Evolutionary conservation across 2,888 invertebrate genomes (phyloP), one percentile per base, ranked within the genome.

Genomic region (Tiphia femorata): DNA sequence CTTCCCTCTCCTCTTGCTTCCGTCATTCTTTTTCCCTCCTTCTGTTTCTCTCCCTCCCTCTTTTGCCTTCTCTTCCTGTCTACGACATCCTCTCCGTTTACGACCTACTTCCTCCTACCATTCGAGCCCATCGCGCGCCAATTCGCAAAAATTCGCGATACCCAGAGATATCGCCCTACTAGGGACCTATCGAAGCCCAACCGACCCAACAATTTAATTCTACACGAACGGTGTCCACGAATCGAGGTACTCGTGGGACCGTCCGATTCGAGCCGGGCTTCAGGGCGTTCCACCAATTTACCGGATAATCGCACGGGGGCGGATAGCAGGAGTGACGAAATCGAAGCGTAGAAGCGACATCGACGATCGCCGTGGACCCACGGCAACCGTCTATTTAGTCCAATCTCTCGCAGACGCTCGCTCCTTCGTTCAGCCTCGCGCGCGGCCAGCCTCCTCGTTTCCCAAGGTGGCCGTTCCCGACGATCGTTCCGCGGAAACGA

Each of bases 401-500:
- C 49, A 51, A 67, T 61, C 58, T 66, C 64, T 58, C 52, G 38
- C 37, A 38, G 30, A 29, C 35, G 35, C 52, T 33, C 33, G 5
- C 37, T 17, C 20, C 19, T 41, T 21, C 41, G 12, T 3, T n/a
- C 6, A 8, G 14, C 43, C 40, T 52, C 42, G 49, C 53, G 33
- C 30, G 14, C 29, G 17, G 25, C 38, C 65, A 44, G 51, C 67
- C 66, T 58, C 60, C 67, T 67, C 49, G 58, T 67, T 65, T 62
- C 33, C 57, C 49, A 62, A 64, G 66, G 64, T 61, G 61, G 58
- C 49, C 58, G 58, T 65, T 59, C 65, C 51, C 53, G 49, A n/a
- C n/a, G n/a, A 56, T 51, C 47, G 63, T 61, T 66, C 67, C 63
- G 53, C 46, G 56, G 61, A 67, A 67, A 67, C 52, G 46, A 57